Conservation (phyloP, 37 sponge, comb jelly and placozoan species). For the Haliclona indistincta region DNA sequence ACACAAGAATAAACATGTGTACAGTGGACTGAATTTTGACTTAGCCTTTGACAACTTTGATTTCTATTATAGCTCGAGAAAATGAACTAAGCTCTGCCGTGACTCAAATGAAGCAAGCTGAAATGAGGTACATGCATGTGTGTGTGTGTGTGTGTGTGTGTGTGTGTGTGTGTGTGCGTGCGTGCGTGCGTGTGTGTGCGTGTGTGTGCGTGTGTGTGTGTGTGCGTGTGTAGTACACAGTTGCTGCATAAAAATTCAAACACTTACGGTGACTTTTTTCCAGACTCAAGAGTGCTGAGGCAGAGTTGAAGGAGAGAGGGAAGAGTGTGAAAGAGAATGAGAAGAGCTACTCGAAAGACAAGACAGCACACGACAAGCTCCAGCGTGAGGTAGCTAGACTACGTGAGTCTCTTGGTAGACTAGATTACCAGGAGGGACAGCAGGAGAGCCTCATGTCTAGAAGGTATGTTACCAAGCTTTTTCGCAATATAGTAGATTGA, state of each 20-base stretch:
- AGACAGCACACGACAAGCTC: constrained; percentile 29
- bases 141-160: background rate
- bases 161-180: background rate
- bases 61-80: constrained; percentile 54
- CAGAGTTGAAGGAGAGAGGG: constrained; percentile 80
- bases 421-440: constrained; percentile 66
- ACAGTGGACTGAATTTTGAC: background rate
- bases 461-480: too few species aligned
- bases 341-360: constrained; percentile 65
- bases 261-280: too few species aligned
- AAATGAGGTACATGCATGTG: constrained; percentile 72
- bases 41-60: background rate
- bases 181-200: background rate
- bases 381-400: constrained; percentile 52
- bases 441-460: constrained; percentile 43
- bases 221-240: background rate
- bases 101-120: constrained; percentile 77
- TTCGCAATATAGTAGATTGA: too few species aligned
- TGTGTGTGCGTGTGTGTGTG: constrained; percentile 9
- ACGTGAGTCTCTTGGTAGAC: constrained; percentile 32
- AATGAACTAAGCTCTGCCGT: constrained; percentile 71
- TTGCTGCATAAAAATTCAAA: background rate
- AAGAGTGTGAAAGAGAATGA: constrained; percentile 53
- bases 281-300: constrained; percentile 66
- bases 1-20: background rate